phyloP scores from a whole-genome alignment of 2,888 invertebrate species.

The Ditylenchus weischeri region DNA sequence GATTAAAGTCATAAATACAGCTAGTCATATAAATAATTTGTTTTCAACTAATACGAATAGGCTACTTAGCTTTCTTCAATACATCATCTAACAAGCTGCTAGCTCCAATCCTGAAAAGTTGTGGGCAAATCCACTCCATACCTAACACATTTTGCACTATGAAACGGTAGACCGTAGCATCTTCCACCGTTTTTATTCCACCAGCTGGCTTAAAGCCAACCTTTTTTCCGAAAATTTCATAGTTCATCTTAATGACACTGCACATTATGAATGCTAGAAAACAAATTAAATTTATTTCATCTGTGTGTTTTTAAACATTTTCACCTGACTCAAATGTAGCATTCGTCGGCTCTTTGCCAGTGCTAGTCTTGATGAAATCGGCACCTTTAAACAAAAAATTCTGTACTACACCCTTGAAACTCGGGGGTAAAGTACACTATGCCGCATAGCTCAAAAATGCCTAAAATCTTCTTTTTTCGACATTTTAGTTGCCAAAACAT shows the following conservation, averaged over 20 bases:
- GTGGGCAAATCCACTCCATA: constrained; percentile 74
- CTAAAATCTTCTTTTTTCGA: too few relatives aligned
- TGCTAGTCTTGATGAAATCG: constrained; percentile 79
- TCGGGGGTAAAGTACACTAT: too few relatives aligned
- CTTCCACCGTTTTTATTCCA: constrained; percentile 79
- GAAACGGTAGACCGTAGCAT: constrained; percentile 81
- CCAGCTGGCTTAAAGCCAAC: constrained; percentile 97
- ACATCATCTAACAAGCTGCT: constrained; percentile 77
- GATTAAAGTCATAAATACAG: too few relatives aligned
- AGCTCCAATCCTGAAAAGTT: constrained; percentile 84
- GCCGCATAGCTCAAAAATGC: too few relatives aligned
- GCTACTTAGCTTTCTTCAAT: too few relatives aligned
- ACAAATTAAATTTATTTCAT: too few relatives aligned
- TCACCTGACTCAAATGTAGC: constrained; percentile 74
- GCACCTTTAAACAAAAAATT: constrained; percentile 66
- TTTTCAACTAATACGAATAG: too few relatives aligned
- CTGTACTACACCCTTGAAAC: background rate
- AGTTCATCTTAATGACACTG: constrained; percentile 71
- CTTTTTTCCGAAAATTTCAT: constrained; percentile 69
- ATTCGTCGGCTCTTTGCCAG: constrained; percentile 84
- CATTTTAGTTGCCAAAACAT: too few relatives aligned
- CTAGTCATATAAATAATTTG: too few relatives aligned
- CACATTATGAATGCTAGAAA: constrained; percentile 83
- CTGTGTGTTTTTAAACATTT: too few relatives aligned
- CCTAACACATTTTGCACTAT: constrained; percentile 81